phyloP scores from a whole-genome alignment of 2,113 vertebrate genomes.

The Microcebus griseorufus region DNA sequence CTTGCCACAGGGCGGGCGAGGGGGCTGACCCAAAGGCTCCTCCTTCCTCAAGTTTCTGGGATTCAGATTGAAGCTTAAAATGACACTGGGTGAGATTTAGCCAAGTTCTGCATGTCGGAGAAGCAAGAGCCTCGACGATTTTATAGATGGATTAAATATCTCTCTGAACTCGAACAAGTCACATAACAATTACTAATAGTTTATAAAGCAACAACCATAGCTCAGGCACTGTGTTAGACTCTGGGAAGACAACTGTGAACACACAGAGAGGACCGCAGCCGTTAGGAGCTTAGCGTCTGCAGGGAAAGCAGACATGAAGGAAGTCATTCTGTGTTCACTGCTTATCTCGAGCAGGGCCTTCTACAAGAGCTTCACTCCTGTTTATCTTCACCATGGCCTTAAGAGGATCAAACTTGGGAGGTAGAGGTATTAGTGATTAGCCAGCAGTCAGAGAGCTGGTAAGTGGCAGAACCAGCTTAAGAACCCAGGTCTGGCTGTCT shows the following conservation, averaged over 20 bases:
- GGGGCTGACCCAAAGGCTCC: neutral
- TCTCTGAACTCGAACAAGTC: neutral
- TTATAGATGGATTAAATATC: neutral
- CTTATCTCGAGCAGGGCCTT: neutral
- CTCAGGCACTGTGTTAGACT: neutral
- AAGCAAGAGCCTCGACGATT: neutral
- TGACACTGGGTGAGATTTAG: neutral
- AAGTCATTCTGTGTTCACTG: neutral
- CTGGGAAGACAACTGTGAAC: neutral
- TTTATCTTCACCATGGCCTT: neutral
- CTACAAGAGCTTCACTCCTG: neutral
- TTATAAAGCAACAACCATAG: neutral
- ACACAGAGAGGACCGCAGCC: neutral
- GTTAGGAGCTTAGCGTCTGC: neutral
- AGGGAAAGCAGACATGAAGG: neutral
- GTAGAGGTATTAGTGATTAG: neutral
- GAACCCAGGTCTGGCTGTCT: neutral
- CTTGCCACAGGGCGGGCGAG: no score
- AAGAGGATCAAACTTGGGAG: neutral
- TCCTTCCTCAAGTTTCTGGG: neutral
- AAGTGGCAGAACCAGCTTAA: neutral
- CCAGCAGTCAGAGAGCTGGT: neutral
- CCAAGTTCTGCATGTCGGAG: neutral
- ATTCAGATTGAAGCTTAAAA: neutral
- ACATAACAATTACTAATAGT: neutral